Percentiles rank a stretch among this genome's conserved stretches.
Evolutionary conservation across 1,140 invertebrate species (phyloP).

Genomic region (Drosophila cardini): DNA sequence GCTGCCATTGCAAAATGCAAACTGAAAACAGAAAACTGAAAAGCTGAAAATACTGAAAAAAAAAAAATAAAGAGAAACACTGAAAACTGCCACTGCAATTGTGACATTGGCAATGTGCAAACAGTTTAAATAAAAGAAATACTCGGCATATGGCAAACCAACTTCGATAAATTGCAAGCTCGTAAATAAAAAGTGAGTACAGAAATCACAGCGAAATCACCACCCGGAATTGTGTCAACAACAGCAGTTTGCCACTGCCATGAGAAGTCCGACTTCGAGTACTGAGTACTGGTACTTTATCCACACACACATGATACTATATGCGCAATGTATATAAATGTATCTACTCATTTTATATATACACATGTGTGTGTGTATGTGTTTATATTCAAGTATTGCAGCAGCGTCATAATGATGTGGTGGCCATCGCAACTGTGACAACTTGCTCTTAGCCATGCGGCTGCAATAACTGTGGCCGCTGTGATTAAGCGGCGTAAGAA

Average conservation of each 20-base stretch:
- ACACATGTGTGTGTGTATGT: constrained; percentile 9
- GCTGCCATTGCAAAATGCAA: constrained; percentile 3
- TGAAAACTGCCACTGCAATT: constrained; percentile 12
- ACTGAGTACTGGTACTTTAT: constrained; percentile 13
- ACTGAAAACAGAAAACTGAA: neutral
- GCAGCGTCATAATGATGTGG: constrained; percentile 62
- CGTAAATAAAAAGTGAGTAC: constrained; percentile 69
- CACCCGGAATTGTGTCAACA: constrained; percentile 72
- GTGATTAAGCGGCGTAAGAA: constrained; percentile 48
- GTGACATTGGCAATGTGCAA: constrained; percentile 51
- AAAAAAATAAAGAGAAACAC: too few species aligned
- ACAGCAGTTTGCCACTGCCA: constrained; percentile 40
- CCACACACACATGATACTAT: constrained; percentile 28
- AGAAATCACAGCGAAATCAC: constrained; percentile 44
- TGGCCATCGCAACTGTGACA: constrained; percentile 29
- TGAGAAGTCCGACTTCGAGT: constrained; percentile 27
- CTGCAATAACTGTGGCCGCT: constrained; percentile 45
- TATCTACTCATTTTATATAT: neutral
- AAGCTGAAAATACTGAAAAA: constrained; percentile 6
- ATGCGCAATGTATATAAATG: constrained; percentile 15
- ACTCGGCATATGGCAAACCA: constrained; percentile 36
- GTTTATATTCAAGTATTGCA: constrained; percentile 53
- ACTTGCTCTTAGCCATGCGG: constrained; percentile 30
- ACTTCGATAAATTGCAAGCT: constrained; percentile 64
- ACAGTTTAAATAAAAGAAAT: constrained; percentile 57